Percentiles rank a stretch among this genome's conserved stretches.
Evolutionary conservation across 2,797 vertebrate species (phyloP).

Genomic region (Hydrocynus forskahlii): DNA sequence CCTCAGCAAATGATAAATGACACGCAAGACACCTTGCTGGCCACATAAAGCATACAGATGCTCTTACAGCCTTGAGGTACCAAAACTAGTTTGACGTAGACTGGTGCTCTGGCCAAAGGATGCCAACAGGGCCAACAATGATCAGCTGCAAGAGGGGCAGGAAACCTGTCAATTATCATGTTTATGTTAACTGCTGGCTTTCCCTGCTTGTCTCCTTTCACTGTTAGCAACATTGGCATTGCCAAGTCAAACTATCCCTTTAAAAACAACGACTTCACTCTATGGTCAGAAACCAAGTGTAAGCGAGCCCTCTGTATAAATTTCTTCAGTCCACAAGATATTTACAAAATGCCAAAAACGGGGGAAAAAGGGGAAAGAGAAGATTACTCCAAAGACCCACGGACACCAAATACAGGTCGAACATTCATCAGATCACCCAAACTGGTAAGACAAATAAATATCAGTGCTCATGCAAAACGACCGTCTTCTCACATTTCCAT

Average conservation of each 20-base stretch:
- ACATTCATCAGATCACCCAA: slow-evolving; percentile 69
- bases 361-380: slow-evolving; percentile 55
- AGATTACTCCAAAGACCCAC: slow-evolving; percentile 66
- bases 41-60: neutral
- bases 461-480: slow-evolving; percentile 79
- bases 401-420: slow-evolving; percentile 61
- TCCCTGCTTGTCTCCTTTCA: neutral
- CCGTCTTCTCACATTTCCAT: slow-evolving; percentile 70
- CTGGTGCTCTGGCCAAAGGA: slow-evolving; percentile 3
- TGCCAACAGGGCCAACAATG: neutral
- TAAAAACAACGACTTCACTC: slow-evolving; percentile 48
- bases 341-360: slow-evolving; percentile 58
- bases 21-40: neutral
- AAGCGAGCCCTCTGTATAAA: slow-evolving; percentile 30
- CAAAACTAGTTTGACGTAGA: neutral
- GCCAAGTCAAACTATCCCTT: neutral
- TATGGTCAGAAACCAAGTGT: slow-evolving; percentile 29
- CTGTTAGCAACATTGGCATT: neutral
- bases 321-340: slow-evolving; percentile 56
- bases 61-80: neutral
- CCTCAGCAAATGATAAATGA: slow-evolving; percentile 1
- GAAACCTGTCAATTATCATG: neutral
- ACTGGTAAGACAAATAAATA: slow-evolving; percentile 68
- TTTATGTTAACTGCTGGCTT: neutral
- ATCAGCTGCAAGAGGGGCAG: neutral